Evolutionary conservation across 2,888 invertebrate genomes (phyloP), one percentile per base, ranked within the genome.

Genomic region (Heliconius charithonia): DNA sequence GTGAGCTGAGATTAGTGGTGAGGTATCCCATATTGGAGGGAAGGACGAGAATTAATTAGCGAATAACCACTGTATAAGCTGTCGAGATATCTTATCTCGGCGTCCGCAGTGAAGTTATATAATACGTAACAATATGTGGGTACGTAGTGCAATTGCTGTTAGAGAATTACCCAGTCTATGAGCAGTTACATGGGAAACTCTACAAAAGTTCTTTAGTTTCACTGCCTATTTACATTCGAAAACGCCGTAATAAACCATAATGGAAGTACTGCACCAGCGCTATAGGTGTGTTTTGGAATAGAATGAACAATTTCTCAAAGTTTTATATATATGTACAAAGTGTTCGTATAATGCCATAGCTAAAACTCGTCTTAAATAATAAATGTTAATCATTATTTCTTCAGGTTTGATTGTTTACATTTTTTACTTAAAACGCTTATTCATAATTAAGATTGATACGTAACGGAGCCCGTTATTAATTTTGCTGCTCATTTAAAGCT

Each of bases 401-500:
- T 29, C 29, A 29, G 4, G 3, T 4, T 29, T 29, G 29, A 29
- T 29, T 29, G 29, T 72, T 72, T 13, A 73, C 16, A 25, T 63
- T 74, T 74, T 74, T 74, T 22, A 12, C 27, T 63, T 12, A 12
- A 27, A 62, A 63, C 27, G 27, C 12, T 62, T 63, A n/a, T 74
- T 74, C 27, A 45, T 74, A 27, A 63, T 27, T 25, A 37, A 74
- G 45, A 74, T 22, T 63, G n/a, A 74, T 74, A 62, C 16, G 25
- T n/a, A 66, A 32, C 75, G 76, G 63, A 76, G 63, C 67, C 76
- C 66, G 56, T 80, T 90, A 92, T 92, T 91, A 92, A 92, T 92
- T 90, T 90, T 86, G 90, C 89, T 91, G 89, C 88, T 89, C 87
- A 88, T 87, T 89, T 88, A 87, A 89, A 87, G 87, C 86, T 86